Percentiles rank a stretch among this genome's conserved stretches.
Conservation (phyloP, 2,888 invertebrate species). For the Panorpa germanica region DNA sequence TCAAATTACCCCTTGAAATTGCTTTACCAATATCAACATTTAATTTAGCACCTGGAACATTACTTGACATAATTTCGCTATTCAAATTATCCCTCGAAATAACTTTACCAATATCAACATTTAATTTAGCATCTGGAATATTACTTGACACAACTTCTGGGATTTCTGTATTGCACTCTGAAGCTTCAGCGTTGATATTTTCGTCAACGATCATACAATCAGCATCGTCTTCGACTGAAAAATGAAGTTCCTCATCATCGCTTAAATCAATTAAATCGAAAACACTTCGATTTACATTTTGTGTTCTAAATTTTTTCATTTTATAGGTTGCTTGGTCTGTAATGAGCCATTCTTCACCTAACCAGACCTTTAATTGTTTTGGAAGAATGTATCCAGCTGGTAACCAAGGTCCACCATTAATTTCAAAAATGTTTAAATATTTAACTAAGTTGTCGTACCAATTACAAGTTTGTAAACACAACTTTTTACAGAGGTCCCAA, state of each 20-base stretch:
- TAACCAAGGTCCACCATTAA: slow-evolving; percentile 29
- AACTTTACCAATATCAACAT: slow-evolving; percentile 7
- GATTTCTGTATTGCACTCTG: slow-evolving; percentile 12
- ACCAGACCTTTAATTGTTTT: slow-evolving; percentile 26
- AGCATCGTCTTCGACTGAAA: no score
- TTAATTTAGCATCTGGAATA: slow-evolving; percentile 13
- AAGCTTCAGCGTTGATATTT: slow-evolving; percentile 9
- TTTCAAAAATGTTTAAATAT: slow-evolving; percentile 23
- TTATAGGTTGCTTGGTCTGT: no score
- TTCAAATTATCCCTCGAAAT: slow-evolving; percentile 8
- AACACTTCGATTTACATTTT: slow-evolving; percentile 17
- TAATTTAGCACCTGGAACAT: slow-evolving; percentile 15
- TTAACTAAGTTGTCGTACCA: slow-evolving; percentile 30
- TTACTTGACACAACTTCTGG: slow-evolving; percentile 19
- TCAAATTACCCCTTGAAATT: no score
- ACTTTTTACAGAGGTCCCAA: slow-evolving; percentile 29
- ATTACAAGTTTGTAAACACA: slow-evolving; percentile 26
- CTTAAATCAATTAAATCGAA: slow-evolving; percentile 21
- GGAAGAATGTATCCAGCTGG: slow-evolving; percentile 27
- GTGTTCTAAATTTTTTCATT: slow-evolving; percentile 24
- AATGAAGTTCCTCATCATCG: slow-evolving; percentile 21
- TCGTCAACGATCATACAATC: no score
- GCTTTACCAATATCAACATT: no score
- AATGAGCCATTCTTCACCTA: slow-evolving; percentile 28
- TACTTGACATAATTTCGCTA: slow-evolving; percentile 18